These are phyloP conservation scores for Takifugu rubripes DNA, from an alignment of 2,797 vertebrate genomes.

Conservation along the genomic window DNA sequence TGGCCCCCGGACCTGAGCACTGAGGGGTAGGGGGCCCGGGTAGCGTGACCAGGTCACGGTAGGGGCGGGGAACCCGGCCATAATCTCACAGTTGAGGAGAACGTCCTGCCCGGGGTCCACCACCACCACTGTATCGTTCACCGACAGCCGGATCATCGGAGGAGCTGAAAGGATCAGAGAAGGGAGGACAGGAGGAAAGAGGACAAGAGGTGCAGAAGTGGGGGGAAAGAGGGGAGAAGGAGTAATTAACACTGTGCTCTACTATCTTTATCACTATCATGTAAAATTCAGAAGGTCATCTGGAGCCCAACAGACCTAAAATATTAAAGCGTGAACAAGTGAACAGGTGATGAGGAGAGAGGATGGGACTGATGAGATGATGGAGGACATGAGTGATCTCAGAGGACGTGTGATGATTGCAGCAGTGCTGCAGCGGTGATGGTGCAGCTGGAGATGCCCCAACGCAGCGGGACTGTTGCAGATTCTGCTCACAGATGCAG, in stretches of 20 bases:
- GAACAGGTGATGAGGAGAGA: slow-evolving; percentile 6
- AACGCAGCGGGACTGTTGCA: too few species aligned
- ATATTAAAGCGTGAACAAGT: slow-evolving; percentile 17
- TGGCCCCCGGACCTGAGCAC: slow-evolving; percentile 78
- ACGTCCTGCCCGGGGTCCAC: slow-evolving; percentile 92
- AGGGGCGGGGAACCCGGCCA: slow-evolving; percentile 83
- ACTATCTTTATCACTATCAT: too few species aligned
- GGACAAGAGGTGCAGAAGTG: too few species aligned
- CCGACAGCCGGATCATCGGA: slow-evolving; percentile 88
- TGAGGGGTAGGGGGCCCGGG: slow-evolving; percentile 81
- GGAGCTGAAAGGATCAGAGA: slow-evolving; percentile 72
- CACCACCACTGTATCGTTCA: slow-evolving; percentile 92
- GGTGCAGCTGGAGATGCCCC: too few species aligned
- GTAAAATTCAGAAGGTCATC: too few species aligned
- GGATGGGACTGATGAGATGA: background rate
- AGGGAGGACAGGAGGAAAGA: background rate
- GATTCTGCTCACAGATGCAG: too few species aligned
- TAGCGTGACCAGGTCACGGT: slow-evolving; percentile 88
- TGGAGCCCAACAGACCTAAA: slow-evolving; percentile 34
- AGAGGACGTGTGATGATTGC: background rate
- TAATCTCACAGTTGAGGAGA: slow-evolving; percentile 86
- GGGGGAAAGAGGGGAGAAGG: too few species aligned
- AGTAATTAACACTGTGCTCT: too few species aligned
- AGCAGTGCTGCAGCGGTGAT: background rate
- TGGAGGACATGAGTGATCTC: slow-evolving; percentile 29